A percentile compares a stretch with the other conserved stretches of the same genome.
Evolutionary conservation across 1,140 invertebrate species (phyloP).

Genomic region (Patella vulgata): DNA sequence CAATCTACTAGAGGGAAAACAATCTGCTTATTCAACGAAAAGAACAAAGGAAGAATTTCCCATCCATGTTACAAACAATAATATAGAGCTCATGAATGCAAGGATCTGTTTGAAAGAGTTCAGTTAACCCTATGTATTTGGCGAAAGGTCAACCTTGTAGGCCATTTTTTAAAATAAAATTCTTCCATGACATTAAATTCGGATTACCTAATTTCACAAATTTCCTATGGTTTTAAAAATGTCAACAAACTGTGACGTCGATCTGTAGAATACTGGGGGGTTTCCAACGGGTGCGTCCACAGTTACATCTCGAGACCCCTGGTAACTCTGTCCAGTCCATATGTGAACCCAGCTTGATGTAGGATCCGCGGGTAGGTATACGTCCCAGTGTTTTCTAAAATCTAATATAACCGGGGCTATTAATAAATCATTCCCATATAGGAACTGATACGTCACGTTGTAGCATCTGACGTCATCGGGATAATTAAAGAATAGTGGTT

Average conservation of each 20-base stretch:
- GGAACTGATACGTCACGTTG: constrained; percentile 58
- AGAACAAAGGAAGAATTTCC: no score
- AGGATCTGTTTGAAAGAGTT: no score
- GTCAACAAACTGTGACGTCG: constrained; percentile 13
- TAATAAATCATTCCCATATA: constrained; percentile 63
- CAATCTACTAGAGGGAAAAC: no score
- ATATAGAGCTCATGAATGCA: no score
- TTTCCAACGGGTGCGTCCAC: constrained; percentile 40
- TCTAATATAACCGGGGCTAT: constrained; percentile 50
- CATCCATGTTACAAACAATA: no score
- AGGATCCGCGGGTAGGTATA: not conserved
- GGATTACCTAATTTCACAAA: no score
- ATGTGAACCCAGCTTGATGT: not conserved
- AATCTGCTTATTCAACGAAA: no score
- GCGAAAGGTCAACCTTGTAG: no score
- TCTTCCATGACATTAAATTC: no score
- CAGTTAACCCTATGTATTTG: no score
- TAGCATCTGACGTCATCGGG: constrained; percentile 43
- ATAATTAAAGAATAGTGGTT: constrained; percentile 62
- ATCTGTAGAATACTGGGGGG: constrained; percentile 49
- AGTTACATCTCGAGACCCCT: constrained; percentile 31
- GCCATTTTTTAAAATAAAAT: no score
- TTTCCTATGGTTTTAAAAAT: constrained; percentile 14
- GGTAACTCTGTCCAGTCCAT: constrained; percentile 4
- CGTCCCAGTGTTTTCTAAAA: not conserved